phyloP scores from a whole-genome alignment of 1,140 invertebrate genomes.

The Antheraea mylitta region DNA sequence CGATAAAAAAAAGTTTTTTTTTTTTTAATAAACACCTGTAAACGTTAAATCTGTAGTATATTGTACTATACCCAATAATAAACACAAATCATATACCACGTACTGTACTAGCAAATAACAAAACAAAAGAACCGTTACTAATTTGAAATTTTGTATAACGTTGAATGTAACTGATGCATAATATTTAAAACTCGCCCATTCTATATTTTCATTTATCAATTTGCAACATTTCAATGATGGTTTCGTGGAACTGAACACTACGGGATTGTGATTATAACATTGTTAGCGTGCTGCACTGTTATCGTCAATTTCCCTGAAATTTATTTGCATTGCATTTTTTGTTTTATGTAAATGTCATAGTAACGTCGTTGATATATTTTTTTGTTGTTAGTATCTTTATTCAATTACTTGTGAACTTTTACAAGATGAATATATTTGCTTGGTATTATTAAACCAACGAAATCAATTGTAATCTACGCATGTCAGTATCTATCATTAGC shows the following conservation, averaged over 20 bases:
- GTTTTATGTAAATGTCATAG: background rate
- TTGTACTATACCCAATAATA: too few species aligned
- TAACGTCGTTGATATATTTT: too few species aligned
- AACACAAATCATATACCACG: too few species aligned
- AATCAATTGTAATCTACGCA: too few species aligned
- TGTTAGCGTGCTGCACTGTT: constrained; percentile 14
- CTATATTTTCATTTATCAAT: constrained; percentile 12
- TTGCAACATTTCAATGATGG: background rate
- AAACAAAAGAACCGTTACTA: background rate
- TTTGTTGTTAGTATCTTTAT: too few species aligned
- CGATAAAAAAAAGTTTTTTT: too few species aligned
- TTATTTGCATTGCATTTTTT: constrained; percentile 11
- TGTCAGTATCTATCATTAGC: too few species aligned
- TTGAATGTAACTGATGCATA: background rate
- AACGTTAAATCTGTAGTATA: too few species aligned
- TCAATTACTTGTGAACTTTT: too few species aligned
- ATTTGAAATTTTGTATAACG: background rate
- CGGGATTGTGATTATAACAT: constrained; percentile 18
- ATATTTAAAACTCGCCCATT: background rate
- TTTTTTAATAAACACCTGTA: too few species aligned
- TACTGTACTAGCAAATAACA: constrained; percentile 17
- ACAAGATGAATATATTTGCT: too few species aligned
- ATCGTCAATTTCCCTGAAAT: constrained; percentile 30
- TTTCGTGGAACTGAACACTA: constrained; percentile 8
- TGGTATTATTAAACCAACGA: too few species aligned